Conservation (phyloP, 2,113 vertebrate species). For the Paradisaea rubra region DNA sequence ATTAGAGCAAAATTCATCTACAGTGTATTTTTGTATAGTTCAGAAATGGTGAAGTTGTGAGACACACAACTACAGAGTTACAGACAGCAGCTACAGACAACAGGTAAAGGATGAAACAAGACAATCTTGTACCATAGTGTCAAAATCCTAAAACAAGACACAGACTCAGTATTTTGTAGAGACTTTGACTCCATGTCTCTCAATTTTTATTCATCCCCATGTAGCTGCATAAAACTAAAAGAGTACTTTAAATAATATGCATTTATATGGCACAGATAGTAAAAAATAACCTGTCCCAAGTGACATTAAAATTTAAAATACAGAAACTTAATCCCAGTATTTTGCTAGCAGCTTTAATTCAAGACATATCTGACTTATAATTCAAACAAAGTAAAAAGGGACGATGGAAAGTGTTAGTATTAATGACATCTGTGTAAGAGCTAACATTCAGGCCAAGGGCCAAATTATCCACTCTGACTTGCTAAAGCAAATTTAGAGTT, state of each 20-base stretch:
- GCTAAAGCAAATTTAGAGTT: background rate
- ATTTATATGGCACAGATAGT: background rate
- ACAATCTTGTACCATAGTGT: background rate
- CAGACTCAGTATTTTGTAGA: background rate
- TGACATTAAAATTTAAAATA: background rate
- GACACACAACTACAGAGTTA: background rate
- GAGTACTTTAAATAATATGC: background rate
- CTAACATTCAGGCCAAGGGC: background rate
- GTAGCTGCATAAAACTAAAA: background rate
- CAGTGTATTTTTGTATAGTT: background rate
- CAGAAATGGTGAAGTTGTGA: background rate
- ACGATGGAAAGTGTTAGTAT: background rate
- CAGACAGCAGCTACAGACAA: background rate
- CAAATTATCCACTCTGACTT: background rate
- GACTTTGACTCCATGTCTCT: background rate
- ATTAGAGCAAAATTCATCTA: background rate
- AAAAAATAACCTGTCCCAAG: background rate
- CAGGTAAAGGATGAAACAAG: background rate
- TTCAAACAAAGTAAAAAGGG: background rate
- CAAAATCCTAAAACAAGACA: background rate
- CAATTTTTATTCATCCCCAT: background rate
- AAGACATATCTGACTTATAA: background rate
- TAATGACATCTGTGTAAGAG: background rate
- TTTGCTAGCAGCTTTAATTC: background rate
- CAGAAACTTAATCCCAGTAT: background rate